phyloP scores from a whole-genome alignment of 92 coral and sea anemone genomes.

The Umimayanthus chanpuru region DNA sequence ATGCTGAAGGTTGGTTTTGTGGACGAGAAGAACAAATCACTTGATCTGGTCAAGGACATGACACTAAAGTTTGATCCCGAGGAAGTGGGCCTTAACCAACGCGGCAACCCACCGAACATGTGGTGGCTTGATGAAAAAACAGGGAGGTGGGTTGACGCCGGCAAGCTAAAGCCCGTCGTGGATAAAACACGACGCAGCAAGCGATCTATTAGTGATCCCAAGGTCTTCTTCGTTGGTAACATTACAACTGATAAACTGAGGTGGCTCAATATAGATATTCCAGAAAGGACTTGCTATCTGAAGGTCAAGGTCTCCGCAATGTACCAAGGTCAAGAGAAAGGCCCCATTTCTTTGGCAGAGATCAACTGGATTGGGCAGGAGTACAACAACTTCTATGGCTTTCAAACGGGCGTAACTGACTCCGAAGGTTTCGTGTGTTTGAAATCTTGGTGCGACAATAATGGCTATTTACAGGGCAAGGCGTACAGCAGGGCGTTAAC shows the following conservation, averaged over 20 bases:
- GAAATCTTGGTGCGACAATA: conserved; percentile 45
- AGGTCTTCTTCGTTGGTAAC: conserved; percentile 30
- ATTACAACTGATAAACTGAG: conserved; percentile 36
- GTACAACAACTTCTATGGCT: conserved; percentile 44
- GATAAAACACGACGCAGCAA: conserved; percentile 37
- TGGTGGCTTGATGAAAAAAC: conserved; percentile 71
- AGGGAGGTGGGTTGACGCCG: conserved; percentile 67
- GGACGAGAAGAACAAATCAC: conserved; percentile 48
- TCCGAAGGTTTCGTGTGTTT: conserved; percentile 26
- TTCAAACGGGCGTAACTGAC: conserved; percentile 15
- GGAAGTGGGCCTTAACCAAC: conserved; percentile 40
- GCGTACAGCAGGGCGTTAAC: background rate
- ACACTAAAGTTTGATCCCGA: conserved; percentile 56
- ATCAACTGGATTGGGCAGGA: conserved; percentile 31
- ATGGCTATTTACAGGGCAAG: conserved; percentile 43
- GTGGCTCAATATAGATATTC: conserved; percentile 33
- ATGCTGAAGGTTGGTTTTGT: conserved; percentile 58
- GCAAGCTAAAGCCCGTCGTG: conserved; percentile 20
- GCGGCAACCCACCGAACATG: conserved; percentile 40
- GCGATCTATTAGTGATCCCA: background rate
- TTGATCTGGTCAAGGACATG: conserved; percentile 47
- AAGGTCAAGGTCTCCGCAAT: conserved; percentile 6
- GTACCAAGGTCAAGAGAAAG: background rate
- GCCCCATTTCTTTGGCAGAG: conserved; percentile 4
- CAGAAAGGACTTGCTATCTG: conserved; percentile 23